Percentiles rank a stretch among this genome's conserved stretches.
Conservation (phyloP, 2,888 invertebrate species). For the Pseudococcus jackbeardsleyi region DNA sequence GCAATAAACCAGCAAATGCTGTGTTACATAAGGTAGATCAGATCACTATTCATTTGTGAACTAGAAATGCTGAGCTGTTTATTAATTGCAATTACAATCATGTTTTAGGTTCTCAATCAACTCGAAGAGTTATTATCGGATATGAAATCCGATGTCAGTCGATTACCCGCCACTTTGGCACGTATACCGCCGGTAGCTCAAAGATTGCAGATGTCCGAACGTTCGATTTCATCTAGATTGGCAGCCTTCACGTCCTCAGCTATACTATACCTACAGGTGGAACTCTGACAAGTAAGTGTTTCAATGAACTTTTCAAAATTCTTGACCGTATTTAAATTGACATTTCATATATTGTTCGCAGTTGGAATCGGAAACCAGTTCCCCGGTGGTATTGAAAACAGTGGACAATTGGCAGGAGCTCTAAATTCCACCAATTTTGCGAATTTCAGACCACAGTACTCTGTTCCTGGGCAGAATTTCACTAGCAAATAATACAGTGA, state of each 20-base stretch:
- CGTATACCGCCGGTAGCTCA: slow-evolving; percentile 92
- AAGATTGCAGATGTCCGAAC: slow-evolving; percentile 97
- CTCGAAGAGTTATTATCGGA: slow-evolving; percentile 97
- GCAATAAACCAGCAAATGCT: slow-evolving; percentile 98
- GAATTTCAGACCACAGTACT: slow-evolving; percentile 91
- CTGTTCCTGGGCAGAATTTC: slow-evolving; percentile 76
- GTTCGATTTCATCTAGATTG: slow-evolving; percentile 89
- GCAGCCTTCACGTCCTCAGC: slow-evolving; percentile 84
- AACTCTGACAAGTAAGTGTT: slow-evolving; percentile 7
- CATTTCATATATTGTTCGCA: slow-evolving; percentile 69
- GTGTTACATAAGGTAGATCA: slow-evolving; percentile 91
- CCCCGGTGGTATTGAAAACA: slow-evolving; percentile 84
- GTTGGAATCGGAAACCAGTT: slow-evolving; percentile 87
- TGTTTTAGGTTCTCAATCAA: slow-evolving; percentile 88
- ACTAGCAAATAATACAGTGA: slow-evolving; percentile 34
- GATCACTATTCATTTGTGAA: too few species aligned
- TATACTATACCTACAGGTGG: slow-evolving; percentile 68
- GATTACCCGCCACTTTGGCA: slow-evolving; percentile 96
- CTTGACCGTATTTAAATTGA: slow-evolving; percentile 62
- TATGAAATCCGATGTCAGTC: slow-evolving; percentile 99
- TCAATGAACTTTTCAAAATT: neutral
- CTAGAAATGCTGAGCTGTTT: too few species aligned
- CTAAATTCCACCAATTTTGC: slow-evolving; percentile 86
- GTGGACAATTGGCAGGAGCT: slow-evolving; percentile 76
- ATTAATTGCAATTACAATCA: slow-evolving; percentile 39